Evolutionary conservation across 2,113 vertebrate species (phyloP), one percentile per base, ranked within the genome.

Genomic region (Protobothrops flavoviridis): DNA sequence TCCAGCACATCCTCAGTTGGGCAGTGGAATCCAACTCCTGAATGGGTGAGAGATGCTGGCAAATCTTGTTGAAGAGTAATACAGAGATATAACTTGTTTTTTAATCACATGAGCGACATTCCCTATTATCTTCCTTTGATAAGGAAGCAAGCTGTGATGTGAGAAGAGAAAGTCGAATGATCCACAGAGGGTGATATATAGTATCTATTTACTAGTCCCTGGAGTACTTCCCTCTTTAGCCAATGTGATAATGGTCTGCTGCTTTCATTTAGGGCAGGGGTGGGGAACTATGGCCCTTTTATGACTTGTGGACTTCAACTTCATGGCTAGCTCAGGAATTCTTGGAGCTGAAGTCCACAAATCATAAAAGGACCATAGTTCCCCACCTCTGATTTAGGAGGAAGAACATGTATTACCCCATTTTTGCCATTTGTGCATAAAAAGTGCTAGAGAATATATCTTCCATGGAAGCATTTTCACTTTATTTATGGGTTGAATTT

Each of bases 11-110:
- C 98, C 1, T 97, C 98, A 13, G 95, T 95, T 3, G 98, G 98
- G 1, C 98, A 98, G 90, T 99, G 99, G 99, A 96, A 92, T 91
- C 98, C 99, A 1, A 98, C 98, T 20, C 96, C 98, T 90, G 99
- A 99, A 43, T 99, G 99, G 99, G 99, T 99, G 94, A 98, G 98
- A 64, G 43, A 39, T 52, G 39, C 26, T 45, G 0, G 21, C 48
- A 56, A 48, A 9, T 26, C 15, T 26, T 48, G 15, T n/a, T 39
- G 39, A 53, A 48, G 7, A 26, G 20, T 29, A 26, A 26, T 29
- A 56, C 43, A 1, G 26, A 88, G 50, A 45, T 92, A 7, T 39
- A 53, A 39, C n/a, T 69, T 23, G 21, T 10, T 52, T 53, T 61
- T 89, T 92, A 43, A 43, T n/a, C 13, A 55, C 20, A 88, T 56